Conservation (phyloP, 2,797 vertebrate species). For the Manis pentadactyla region DNA sequence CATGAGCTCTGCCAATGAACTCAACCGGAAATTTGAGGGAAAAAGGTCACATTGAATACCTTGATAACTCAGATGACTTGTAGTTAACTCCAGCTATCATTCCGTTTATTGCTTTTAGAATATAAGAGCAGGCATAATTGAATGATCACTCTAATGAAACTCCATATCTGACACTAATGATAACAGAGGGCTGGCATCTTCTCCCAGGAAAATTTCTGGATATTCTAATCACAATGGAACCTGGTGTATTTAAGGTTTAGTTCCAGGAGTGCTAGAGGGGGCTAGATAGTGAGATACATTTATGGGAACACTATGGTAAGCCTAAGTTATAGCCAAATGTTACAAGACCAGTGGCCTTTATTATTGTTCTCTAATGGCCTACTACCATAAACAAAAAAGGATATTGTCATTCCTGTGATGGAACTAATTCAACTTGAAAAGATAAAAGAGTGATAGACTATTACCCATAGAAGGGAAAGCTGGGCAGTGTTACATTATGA, state of each 20-base stretch:
- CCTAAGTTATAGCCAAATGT: not conserved
- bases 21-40: not conserved
- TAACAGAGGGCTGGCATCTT: not conserved
- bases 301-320: not conserved
- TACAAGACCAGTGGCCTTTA: not conserved
- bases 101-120: not conserved
- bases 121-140: not conserved
- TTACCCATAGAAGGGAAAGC: not conserved
- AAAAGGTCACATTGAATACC: not conserved
- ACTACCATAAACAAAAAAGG: not conserved
- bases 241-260: not conserved
- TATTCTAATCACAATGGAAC: not conserved
- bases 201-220: not conserved
- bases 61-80: not conserved
- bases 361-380: not conserved
- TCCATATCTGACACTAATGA: not conserved
- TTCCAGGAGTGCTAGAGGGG: not conserved
- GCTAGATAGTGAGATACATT: not conserved
- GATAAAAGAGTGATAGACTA: not conserved
- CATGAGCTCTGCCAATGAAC: not conserved
- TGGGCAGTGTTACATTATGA: not conserved
- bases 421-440: not conserved
- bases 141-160: not conserved
- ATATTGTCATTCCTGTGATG: not conserved
- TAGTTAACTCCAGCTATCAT: not conserved